Base-by-base conservation (phyloP, 1,140 invertebrate genomes). In the Drosophila lacteicornis region DNA sequence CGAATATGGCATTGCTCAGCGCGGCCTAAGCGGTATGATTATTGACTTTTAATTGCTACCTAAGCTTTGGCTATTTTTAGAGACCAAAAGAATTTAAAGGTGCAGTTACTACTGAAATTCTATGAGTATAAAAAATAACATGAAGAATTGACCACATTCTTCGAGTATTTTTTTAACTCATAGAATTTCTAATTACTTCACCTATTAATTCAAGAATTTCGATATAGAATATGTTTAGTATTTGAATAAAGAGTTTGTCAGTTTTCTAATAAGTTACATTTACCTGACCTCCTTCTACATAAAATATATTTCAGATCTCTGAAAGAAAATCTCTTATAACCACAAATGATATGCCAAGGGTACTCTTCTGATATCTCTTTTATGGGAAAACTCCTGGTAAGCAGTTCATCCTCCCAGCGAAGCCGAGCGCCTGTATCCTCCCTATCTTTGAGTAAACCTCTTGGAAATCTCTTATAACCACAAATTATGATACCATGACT, bases 31-130 rank as follows among this genome's bases (percentile, higher is more conserved):
- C 12, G 25, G 27, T 69, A 36, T 36, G 61, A 69, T 69, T 69
- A 69, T 67, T 69, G 62, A 12, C 19, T 36, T 67, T 45, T 55
- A 70, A 70, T 70, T 70, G 22, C 45, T 12, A 36, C 36, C 45
- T 19, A 8, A 33, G 40, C 27, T 27, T 13, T 42, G 47, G 22
- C 13, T 69, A 46, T 53, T 69, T 51, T 33, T 45, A 33, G n/a
- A 43, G 27, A 4, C 22, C 1, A 9, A 43, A 25, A 40, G n/a
- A 27, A 42, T 58, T 58, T 55, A 4, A 33, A 53, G 46, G 33
- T 27, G 33, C 19, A 15, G 15, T 27, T n/a, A 25, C 22, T 25
- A 25, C 2, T 40, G n/a, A 8, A 15, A 25, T 55, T 55, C 1
- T 36, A 17, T 33, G 5, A 5, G 15, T 46, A 30, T 6, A 46